Base-by-base conservation (phyloP, 2,888 invertebrate species). In the Ctena decussata region DNA sequence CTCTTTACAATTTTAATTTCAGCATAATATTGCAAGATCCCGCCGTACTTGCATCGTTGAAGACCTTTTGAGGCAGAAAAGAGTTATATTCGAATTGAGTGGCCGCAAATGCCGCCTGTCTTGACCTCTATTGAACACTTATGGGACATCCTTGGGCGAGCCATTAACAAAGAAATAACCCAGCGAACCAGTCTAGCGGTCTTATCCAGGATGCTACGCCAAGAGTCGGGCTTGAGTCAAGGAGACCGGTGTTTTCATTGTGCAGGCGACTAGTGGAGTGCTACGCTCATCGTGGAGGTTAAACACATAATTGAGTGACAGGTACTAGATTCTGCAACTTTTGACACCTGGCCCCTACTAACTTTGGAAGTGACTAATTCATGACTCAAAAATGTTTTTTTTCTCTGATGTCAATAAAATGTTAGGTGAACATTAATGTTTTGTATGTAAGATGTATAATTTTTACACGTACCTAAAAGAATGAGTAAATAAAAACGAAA, bases 1-100 rank as follows among this genome's bases (percentile, higher is more conserved):
- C n/a, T n/a, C n/a, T n/a, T n/a, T n/a, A n/a, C n/a, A n/a, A n/a
- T n/a, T n/a, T n/a, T n/a, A n/a, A n/a, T n/a, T n/a, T n/a, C n/a
- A n/a, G n/a, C n/a, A n/a, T n/a, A n/a, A 73, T 27, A 46, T 49
- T 46, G 73, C 73, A 32, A 44, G 73, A 32, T 32, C 73, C 11
- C 73, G 49, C 30, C 35, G 39, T n/a, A 49, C 73, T 6, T 30
- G n/a, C 12, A 49, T 46, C 12, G 39, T 24, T 8, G 32, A 49
- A 11, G 32, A 49, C 44, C 32, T 46, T 30, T 21, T 73, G 8
- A 15, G 21, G 30, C 44, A 24, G 32, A 73, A 73, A 30, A 18
- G 30, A 27, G 72, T 72, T 72, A 1, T 49, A 6, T n/a, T n/a
- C 39, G n/a, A 21, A 11, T 49, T 44, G 73, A 73, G n/a, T 73